phyloP scores from a whole-genome alignment of 2,113 vertebrate species.

The Varanus salvator region DNA sequence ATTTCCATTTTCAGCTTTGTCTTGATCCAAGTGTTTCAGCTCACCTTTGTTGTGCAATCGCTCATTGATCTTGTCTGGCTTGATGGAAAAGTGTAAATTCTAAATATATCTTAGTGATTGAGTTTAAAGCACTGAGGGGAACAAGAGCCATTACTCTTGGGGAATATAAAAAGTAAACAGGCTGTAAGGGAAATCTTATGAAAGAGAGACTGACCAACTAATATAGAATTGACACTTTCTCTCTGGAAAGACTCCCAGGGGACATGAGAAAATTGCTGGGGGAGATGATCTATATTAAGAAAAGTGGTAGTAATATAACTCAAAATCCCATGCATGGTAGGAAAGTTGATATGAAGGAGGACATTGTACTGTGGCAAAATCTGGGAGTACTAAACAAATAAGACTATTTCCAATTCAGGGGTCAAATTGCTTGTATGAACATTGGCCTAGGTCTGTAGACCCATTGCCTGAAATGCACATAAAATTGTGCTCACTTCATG shows the following conservation, averaged over 20 bases:
- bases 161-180: constrained; percentile 9
- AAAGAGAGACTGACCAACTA: not conserved
- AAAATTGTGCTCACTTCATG: not conserved
- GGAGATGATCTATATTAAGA: not conserved
- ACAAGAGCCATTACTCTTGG: constrained; percentile 3
- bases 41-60: not conserved
- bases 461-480: not conserved
- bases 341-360: not conserved
- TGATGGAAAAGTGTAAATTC: constrained; percentile 23
- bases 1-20: not conserved
- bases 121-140: not conserved
- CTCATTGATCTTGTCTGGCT: constrained; percentile 12
- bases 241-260: not conserved
- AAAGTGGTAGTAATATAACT: not conserved
- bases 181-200: constrained; percentile 13
- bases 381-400: not conserved
- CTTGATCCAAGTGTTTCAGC: not conserved
- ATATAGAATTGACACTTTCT: not conserved
- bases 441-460: no score
- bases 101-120: constrained; percentile 3
- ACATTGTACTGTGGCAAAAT: not conserved
- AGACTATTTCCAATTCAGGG: not conserved
- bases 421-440: not conserved
- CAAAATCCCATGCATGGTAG: not conserved
- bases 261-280: not conserved